Evolutionary conservation across 2,113 vertebrate genomes (phyloP), one percentile per base, ranked within the genome.

Genomic region (Brachyistius frenatus): DNA sequence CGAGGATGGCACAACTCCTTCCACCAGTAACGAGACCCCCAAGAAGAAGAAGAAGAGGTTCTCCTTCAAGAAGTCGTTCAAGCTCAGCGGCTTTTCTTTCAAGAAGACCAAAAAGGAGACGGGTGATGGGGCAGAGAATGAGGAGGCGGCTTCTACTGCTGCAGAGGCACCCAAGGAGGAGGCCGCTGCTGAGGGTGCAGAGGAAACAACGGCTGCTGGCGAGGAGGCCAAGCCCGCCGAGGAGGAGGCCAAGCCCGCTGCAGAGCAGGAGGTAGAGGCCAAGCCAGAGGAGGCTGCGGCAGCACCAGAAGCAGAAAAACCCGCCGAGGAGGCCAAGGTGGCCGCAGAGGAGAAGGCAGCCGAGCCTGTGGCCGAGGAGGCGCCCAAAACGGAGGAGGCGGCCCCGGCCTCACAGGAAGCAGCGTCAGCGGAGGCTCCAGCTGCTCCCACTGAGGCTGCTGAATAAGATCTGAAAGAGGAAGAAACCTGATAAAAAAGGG

Each of bases 41-140:
- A 98, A 99, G 95, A 99, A 98, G 94, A 99, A 99, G 93, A 98
- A 98, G 94, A 98, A 98, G 93, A 94, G 96, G 74, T 99, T 98
- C 92, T 99, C 97, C 86, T 98, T 99, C 94, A 99, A 99, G 90
- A 98, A 98, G 85, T 97, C 97, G 0, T 99, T 99, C 94, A 99
- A 99, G 94, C 93, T 98, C 31, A 98, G 97, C 64, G 97, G 97
- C 76, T 98, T 98, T 88, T 98, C 97, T 70, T 99, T 98, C 93
- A 99, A 96, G 95, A 99, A 98, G 93, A 96, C 94, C 95, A 99
- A 98, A 84, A 98, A 98, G 91, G 96, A 98, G 89, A 96, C 94
- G 0, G 96, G 93, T 4, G 96, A 97, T 9, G 95, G 93, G 31
- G 94, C 89, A 0, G 96, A 96, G 74, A 84, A 75, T 0, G 96